Percentiles rank a stretch among this genome's conserved stretches.
phyloP scores from a whole-genome alignment of 2,797 vertebrate species.

The Sebastes dallii region DNA sequence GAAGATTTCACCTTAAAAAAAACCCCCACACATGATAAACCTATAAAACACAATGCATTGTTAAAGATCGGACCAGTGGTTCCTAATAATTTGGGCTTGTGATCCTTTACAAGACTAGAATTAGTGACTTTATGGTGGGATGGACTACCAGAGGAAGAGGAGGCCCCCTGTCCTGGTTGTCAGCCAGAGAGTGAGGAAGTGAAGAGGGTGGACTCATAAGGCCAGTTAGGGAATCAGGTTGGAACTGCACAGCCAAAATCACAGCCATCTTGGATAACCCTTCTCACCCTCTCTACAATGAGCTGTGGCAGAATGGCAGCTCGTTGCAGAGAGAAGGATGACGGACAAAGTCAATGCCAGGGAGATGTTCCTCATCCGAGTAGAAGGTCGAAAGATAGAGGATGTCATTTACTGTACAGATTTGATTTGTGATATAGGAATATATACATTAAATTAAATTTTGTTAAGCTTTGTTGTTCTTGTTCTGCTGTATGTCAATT shows the following conservation, averaged over 20 bases:
- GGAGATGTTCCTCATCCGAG: neutral
- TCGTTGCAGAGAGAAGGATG: neutral
- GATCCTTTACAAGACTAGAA: neutral
- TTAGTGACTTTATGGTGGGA: neutral
- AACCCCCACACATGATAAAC: neutral
- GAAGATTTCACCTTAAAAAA: neutral
- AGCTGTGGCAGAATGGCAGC: neutral
- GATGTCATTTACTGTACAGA: neutral
- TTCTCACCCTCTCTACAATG: neutral
- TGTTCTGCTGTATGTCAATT: neutral
- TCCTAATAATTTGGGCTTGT: too few relatives aligned
- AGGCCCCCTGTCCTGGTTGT: too few relatives aligned
- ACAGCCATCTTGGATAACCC: neutral
- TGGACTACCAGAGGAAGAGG: neutral
- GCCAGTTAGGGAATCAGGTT: neutral
- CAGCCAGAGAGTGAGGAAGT: too few relatives aligned
- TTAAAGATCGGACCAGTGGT: neutral
- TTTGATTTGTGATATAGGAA: neutral
- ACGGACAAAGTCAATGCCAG: neutral
- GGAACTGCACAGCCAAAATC: neutral
- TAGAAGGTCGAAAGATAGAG: neutral
- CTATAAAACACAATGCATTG: neutral
- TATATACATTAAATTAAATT: too few relatives aligned
- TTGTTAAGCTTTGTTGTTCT: too few relatives aligned
- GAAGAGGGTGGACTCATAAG: too few relatives aligned